A percentile compares a stretch with the other conserved stretches of the same genome.
Conservation (phyloP, 2,888 invertebrate species). For the Ecdyonurus torrentis region DNA sequence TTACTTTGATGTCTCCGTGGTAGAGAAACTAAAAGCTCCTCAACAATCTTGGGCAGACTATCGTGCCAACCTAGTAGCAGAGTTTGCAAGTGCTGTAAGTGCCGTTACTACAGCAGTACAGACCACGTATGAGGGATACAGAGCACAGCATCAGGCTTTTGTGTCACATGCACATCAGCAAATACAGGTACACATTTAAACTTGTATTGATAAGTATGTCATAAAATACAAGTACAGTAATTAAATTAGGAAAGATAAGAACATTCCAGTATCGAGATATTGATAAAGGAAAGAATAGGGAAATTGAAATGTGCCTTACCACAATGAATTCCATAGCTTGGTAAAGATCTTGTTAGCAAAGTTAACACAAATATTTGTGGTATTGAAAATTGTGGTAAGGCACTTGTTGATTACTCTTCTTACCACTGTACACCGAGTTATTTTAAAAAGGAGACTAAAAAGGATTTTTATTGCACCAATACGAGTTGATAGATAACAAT, state of each 20-base stretch:
- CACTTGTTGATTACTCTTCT: no score
- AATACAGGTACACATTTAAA: conserved; percentile 56
- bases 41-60: conserved; percentile 76
- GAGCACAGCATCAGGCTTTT: conserved; percentile 91
- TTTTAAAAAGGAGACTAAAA: no score
- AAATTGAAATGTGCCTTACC: no score
- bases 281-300: no score
- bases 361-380: no score
- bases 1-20: conserved; percentile 65
- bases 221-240: neutral
- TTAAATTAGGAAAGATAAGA: neutral
- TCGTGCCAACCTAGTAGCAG: conserved; percentile 66
- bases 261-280: neutral
- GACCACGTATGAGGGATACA: conserved; percentile 70
- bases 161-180: conserved; percentile 80
- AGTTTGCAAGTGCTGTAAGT: conserved; percentile 59
- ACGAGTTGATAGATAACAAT: no score
- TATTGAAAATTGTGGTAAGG: no score
- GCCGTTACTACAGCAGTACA: conserved; percentile 66
- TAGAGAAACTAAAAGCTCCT: conserved; percentile 76
- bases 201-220: neutral
- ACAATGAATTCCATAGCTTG: no score
- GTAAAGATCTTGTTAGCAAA: no score
- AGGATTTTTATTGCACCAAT: no score
- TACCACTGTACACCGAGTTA: no score